Evolutionary conservation across 2,797 vertebrate genomes (phyloP).

Genomic region (Pangasius macronema): DNA sequence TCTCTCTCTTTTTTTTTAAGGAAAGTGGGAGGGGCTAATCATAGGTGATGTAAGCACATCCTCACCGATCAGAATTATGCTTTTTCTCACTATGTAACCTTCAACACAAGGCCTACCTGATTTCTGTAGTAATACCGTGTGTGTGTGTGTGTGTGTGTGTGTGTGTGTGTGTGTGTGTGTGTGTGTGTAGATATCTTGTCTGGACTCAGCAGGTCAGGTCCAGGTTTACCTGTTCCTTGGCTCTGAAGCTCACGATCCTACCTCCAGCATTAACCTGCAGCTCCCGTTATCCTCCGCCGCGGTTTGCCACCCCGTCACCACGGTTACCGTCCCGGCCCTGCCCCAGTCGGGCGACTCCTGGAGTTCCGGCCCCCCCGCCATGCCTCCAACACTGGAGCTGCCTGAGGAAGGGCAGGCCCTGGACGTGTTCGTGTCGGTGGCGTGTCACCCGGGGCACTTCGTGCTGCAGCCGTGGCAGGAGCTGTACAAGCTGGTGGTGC

Average conservation of each 20-base stretch:
- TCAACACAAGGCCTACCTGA: neutral
- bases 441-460: constrained; percentile 92
- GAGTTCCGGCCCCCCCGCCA: neutral
- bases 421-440: constrained; percentile 88
- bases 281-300: constrained; percentile 69
- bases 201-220: constrained; percentile 74
- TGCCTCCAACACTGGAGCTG: constrained; percentile 66
- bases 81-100: neutral
- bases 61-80: neutral
- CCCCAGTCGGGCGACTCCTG: neutral
- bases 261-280: constrained; percentile 82
- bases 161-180: constrained; percentile 7
- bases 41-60: too few relatives aligned
- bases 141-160: neutral
- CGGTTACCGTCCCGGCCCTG: neutral
- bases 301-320: constrained; percentile 63
- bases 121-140: neutral
- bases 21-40: neutral
- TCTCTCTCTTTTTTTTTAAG: too few relatives aligned
- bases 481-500: constrained; percentile 86
- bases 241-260: constrained; percentile 70
- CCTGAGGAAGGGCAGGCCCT: constrained; percentile 81
- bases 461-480: constrained; percentile 91
- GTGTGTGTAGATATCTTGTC: constrained; percentile 77
- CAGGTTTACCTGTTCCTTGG: constrained; percentile 83